A percentile compares a stretch with the other conserved stretches of the same genome.
Conservation (phyloP, 53 echinoderm and acorn worm genomes). For the Arbacia lixula region DNA sequence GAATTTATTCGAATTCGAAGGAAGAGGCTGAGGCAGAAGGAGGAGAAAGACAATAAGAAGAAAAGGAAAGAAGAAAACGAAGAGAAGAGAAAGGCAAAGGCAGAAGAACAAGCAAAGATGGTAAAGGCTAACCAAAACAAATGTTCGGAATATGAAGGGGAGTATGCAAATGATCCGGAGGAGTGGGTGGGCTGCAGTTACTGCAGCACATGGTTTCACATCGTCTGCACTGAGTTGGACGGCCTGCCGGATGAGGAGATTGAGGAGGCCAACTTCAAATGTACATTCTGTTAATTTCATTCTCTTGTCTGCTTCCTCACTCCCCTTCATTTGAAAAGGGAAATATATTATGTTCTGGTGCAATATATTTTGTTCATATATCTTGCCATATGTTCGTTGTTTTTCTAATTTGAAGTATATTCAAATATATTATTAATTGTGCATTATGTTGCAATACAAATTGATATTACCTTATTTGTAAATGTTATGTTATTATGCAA, state of each 20-base stretch:
- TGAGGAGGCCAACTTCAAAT: not conserved
- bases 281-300: not conserved
- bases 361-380: no score
- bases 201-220: not conserved
- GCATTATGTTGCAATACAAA: no score
- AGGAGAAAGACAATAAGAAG: not conserved
- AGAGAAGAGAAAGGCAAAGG: not conserved
- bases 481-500: no score
- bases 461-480: no score
- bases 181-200: conserved; percentile 6
- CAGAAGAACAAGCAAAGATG: not conserved
- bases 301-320: no score
- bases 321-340: no score
- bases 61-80: not conserved
- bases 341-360: no score
- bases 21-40: not conserved
- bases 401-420: no score
- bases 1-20: not conserved
- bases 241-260: conserved; percentile 15
- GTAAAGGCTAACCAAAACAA: not conserved
- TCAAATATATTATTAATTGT: no score
- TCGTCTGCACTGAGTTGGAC: conserved; percentile 1
- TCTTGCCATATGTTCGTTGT: no score
- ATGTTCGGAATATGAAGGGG: not conserved
- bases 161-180: not conserved